Conservation (phyloP, 2,888 invertebrate species). For the Mythimna vitellina region DNA sequence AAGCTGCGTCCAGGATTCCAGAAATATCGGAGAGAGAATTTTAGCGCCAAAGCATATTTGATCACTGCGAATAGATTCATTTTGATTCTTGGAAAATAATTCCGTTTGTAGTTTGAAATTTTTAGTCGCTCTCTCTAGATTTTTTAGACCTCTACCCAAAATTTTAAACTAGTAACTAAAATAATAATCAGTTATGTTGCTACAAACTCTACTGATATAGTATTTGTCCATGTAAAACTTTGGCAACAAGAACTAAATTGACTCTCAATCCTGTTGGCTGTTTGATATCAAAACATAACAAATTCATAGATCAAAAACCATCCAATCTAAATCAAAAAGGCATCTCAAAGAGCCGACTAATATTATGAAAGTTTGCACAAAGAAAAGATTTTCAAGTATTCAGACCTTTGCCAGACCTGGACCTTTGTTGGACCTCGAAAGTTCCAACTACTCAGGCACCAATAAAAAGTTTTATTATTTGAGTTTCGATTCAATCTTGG, state of each 20-base stretch:
- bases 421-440: conserved; percentile 39
- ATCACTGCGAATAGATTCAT: not conserved
- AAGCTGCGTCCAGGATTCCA: conserved; percentile 7
- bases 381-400: conserved; percentile 52
- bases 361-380: conserved; percentile 57
- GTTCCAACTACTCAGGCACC: conserved; percentile 32
- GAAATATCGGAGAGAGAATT: not conserved
- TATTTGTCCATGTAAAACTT: conserved; percentile 1
- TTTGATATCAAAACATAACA: conserved; percentile 20
- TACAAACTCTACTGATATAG: no score
- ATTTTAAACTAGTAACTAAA: no score
- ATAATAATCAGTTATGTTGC: no score
- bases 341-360: conserved; percentile 17
- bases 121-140: no score
- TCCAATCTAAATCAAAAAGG: conserved; percentile 32
- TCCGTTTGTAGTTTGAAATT: not conserved
- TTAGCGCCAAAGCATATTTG: conserved; percentile 13
- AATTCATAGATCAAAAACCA: conserved; percentile 26
- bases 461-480: conserved; percentile 58
- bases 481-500: conserved; percentile 44
- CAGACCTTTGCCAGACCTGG: conserved; percentile 36
- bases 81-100: not conserved
- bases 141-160: no score
- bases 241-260: conserved; percentile 8
- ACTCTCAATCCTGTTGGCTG: not conserved